Base-by-base conservation (phyloP, 2,113 vertebrate species). In the Turnix velox region DNA sequence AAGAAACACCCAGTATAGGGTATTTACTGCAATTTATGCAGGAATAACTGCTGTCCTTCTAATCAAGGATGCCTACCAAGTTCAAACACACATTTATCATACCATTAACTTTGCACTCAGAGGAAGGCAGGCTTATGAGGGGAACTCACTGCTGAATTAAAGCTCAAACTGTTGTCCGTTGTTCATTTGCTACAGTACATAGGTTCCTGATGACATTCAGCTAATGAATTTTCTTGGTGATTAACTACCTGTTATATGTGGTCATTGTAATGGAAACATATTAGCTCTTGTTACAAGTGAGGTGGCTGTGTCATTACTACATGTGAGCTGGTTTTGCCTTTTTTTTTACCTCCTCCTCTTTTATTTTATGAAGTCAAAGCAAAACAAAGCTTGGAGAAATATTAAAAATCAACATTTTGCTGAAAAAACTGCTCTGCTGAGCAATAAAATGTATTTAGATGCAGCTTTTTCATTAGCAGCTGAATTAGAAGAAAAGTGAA, bases 181-280 rank as follows among this genome's bases (percentile, higher is more conserved):
- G 95, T 93, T 97, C 93, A 90, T 94, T 96, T 97, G 83, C 92
- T 91, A 95, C 90, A 96, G 13, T 46, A 96, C 89, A 91, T 46
- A 95, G 83, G 73, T 84, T 97, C 87, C 74, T 84, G 75, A 91
- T 97, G 97, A 97, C 97, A 97, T 96, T 96, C 96, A 95, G 87
- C 92, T 97, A 98, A 97, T 97, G 85, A 96, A 97, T 97, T 97
- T 97, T 94, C 97, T 95, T 97, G 93, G 93, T 97, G 96, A 98
- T 98, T 97, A 97, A 97, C 95, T 97, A 96, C 90, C 81, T 14
- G 0, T 97, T 97, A 89, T 90, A 94, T 69, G 31, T 48, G 66
- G 75, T 62, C 75, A 91, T 94, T 96, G 88, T 87, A 95, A 97
- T 66, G 87, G 93, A 94, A 94, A 96, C 9, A 14, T 67, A 88